A percentile compares a stretch with the other conserved stretches of the same genome.
These are phyloP conservation scores for Athripsodes cinereus DNA, from an alignment of 2,888 invertebrate genomes.

Conservation along the genomic window DNA sequence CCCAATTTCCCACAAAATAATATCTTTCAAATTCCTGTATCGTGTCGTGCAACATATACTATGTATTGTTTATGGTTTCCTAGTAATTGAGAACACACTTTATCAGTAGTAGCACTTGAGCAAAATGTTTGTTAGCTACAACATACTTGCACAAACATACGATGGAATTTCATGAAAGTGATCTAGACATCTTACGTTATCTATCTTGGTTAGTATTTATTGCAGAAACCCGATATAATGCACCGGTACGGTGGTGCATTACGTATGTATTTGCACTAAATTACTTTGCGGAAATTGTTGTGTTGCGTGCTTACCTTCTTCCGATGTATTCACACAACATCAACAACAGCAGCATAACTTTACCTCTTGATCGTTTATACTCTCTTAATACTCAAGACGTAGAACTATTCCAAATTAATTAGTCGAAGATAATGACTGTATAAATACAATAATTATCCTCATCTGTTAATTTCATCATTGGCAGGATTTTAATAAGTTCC, in stretches of 20 bases:
- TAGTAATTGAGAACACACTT: no score
- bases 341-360: not conserved
- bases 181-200: constrained; percentile 14
- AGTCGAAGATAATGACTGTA: no score
- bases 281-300: constrained; percentile 18
- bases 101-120: no score
- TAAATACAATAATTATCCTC: no score
- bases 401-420: no score
- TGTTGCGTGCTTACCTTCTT: constrained; percentile 13
- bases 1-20: not conserved
- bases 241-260: not conserved
- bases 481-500: not conserved
- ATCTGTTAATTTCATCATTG: not conserved
- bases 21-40: not conserved
- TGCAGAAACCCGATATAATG: constrained; percentile 19
- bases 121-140: not conserved
- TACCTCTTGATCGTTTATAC: not conserved
- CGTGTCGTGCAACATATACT: not conserved
- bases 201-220: constrained; percentile 11
- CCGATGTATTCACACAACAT: constrained; percentile 9
- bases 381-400: constrained; percentile 2
- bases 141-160: not conserved
- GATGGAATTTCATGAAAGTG: constrained; percentile 10
- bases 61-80: no score
- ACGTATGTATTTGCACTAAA: no score